phyloP scores from a whole-genome alignment of 1,140 invertebrate genomes.

The Copidosoma floridanum region DNA sequence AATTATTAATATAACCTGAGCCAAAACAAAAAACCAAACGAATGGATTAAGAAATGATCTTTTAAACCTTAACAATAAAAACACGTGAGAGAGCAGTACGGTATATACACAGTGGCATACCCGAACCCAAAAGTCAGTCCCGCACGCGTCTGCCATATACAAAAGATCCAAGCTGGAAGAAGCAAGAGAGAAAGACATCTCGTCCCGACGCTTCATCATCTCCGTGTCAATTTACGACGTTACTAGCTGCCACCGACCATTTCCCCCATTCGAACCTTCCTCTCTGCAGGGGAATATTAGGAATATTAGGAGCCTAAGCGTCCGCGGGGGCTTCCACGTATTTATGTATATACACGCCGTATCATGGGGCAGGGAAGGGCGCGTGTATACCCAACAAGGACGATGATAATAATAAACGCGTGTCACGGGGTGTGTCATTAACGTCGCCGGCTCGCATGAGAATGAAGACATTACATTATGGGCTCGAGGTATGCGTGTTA shows the following conservation, averaged over 20 bases:
- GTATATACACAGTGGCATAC: too few relatives aligned
- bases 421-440: conserved; percentile 19
- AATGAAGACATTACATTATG: conserved; percentile 28
- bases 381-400: too few relatives aligned
- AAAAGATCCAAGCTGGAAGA: too few relatives aligned
- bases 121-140: not conserved
- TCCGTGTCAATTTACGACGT: conserved; percentile 26
- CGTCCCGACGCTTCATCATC: conserved; percentile 18
- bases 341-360: too few relatives aligned
- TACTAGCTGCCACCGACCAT: not conserved
- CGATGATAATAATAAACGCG: conserved; percentile 25
- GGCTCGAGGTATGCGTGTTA: too few relatives aligned
- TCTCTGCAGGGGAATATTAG: conserved; percentile 7
- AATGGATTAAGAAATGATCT: not conserved
- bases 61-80: conserved; percentile 19
- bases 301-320: conserved; percentile 13
- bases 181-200: too few relatives aligned
- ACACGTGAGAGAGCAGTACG: too few relatives aligned
- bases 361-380: not conserved
- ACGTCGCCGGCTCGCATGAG: conserved; percentile 11
- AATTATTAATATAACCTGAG: too few relatives aligned
- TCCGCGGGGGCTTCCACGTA: conserved; percentile 1
- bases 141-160: not conserved
- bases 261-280: not conserved
- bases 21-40: conserved; percentile 2